Evolutionary conservation across 2,888 invertebrate genomes (phyloP), one percentile per base, ranked within the genome.

Genomic region (Limulus polyphemus): DNA sequence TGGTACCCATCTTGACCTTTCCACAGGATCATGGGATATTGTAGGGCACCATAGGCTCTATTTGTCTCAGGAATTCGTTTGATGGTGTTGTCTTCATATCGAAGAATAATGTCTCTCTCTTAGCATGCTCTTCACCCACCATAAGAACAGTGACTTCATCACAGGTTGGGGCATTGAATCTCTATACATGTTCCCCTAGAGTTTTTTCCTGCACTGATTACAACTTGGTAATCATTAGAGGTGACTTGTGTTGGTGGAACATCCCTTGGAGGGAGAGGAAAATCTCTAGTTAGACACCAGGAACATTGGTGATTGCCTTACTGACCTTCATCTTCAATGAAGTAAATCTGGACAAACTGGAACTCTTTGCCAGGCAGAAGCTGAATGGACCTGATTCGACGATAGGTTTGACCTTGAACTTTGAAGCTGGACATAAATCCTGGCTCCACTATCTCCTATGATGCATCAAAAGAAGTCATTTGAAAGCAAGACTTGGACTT

Each of bases 181-280:
- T 32, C 5, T 32, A 5, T 2, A 32, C 5, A 2, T 5, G 2
- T 5, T 2, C 5, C 32, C 32, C 32, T 5, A 32, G 5, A 5
- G 32, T 2, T 5, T 5, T 32, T 32, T 65, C 75, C 74, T 47
- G 73, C 73, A 70, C 64, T 68, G 60, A 75, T 74, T 7, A 73
- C 71, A 54, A 75, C 65, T 70, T 70, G 73, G 63, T 74, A 68
- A 61, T 72, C 62, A 69, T 75, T 72, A 9, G 55, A 52, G 5
- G 71, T 69, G 58, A 66, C 67, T 58, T 10, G 71, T 71, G 62
- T 5, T 65, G 58, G 51, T 74, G 70, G 58, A 71, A 61, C 57
- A 72, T 65, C 65, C 63, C 62, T 62, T 73, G 72, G 52, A 74
- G 69, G 65, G 72, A 67, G 58, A 59, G 47, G 51, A 73, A 69